Evolutionary conservation across 1,140 invertebrate species (phyloP).

Genomic region (Procambarus virginalis): DNA sequence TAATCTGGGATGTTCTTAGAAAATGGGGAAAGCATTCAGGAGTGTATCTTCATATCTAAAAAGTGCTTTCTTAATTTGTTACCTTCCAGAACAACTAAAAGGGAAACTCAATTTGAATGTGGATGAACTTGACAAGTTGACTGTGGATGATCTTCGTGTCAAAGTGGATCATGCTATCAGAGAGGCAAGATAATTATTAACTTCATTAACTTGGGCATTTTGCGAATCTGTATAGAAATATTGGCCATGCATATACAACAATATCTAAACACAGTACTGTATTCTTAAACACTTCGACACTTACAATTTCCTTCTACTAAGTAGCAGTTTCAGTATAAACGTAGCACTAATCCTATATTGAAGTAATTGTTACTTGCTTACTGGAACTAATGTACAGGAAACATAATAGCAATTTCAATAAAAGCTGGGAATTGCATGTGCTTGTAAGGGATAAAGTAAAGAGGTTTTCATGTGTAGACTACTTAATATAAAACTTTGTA

Average conservation of each 20-base stretch:
- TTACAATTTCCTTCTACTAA: background rate
- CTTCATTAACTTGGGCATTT: too few relatives aligned
- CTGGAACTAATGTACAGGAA: too few relatives aligned
- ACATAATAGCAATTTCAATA: too few relatives aligned
- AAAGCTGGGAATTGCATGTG: background rate
- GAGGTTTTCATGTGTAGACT: background rate
- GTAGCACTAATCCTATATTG: background rate
- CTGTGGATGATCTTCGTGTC: conserved; percentile 76
- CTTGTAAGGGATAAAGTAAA: background rate
- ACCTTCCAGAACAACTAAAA: conserved; percentile 76
- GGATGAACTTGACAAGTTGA: conserved; percentile 77
- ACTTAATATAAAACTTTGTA: background rate
- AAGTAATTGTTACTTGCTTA: background rate
- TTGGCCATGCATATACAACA: background rate
- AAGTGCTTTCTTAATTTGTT: background rate
- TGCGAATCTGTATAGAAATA: background rate
- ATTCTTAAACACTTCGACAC: background rate
- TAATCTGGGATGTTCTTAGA: too few relatives aligned
- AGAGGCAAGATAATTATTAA: conserved; percentile 73
- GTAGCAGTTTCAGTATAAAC: background rate
- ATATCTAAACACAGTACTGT: background rate
- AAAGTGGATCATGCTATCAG: conserved; percentile 78
- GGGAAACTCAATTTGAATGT: conserved; percentile 78
- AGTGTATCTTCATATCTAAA: too few relatives aligned
- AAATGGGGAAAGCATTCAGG: too few relatives aligned